A percentile compares a stretch with the other conserved stretches of the same genome.
Conservation (phyloP, 2,797 vertebrate species). For the Cirrhinus molitorella region DNA sequence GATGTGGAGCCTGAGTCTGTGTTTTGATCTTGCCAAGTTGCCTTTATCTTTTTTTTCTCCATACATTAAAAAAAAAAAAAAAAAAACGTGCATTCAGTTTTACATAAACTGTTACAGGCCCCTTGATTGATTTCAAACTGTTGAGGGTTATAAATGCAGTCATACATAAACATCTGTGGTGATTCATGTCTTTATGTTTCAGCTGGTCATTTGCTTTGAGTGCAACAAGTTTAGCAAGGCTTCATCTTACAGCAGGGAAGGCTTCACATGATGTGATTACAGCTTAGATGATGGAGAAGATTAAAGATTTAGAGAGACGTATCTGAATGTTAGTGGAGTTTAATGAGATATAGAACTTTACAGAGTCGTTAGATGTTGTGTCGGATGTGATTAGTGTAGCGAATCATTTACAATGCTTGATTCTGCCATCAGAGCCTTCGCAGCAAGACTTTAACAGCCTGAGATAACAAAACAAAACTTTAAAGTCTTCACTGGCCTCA, state of each 20-base stretch:
- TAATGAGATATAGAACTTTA: constrained; percentile 9
- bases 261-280: not conserved
- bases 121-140: not conserved
- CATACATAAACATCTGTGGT: not conserved
- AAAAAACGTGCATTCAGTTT: not conserved
- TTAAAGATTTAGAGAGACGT: not conserved
- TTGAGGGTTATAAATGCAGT: constrained; percentile 1
- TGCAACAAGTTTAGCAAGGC: not conserved
- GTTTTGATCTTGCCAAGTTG: not conserved
- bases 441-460: not conserved
- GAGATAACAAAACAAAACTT: not conserved
- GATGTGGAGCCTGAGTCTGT: not conserved
- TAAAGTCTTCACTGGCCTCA: not conserved
- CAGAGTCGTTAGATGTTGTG: not conserved
- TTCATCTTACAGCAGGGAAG: not conserved
- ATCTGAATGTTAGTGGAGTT: not conserved
- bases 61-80: not conserved
- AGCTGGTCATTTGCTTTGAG: not conserved
- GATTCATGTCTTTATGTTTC: not conserved
- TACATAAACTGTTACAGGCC: not conserved
- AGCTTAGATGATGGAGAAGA: not conserved
- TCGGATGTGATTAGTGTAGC: not conserved
- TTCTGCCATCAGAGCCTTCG: not conserved
- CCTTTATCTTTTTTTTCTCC: not conserved
- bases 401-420: not conserved